Base-by-base conservation (phyloP, 2,888 invertebrate genomes). In the Mythimna ferrago region DNA sequence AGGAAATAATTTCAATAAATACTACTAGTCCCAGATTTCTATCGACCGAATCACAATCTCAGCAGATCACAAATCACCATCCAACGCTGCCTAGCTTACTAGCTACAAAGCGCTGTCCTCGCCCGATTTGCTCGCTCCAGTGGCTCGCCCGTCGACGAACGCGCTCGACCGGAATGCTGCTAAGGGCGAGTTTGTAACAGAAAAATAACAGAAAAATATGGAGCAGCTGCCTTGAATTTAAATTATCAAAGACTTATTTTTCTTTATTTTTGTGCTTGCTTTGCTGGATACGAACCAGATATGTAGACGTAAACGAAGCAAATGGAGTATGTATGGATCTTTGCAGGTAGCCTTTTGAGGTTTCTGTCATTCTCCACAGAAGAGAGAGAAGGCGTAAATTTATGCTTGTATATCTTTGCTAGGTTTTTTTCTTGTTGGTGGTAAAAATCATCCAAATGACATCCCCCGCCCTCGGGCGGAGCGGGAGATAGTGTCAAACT, bases 61-160 rank as follows among this genome's bases (percentile, higher is more conserved):
- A 63, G 51, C 44, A 41, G 16, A 64, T 81, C 64, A 69, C 62
- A 78, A 78, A 82, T 80, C 66, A 82, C 57, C 35, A 68, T 57
- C 14, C 6, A 26, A 60, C 14, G 72, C 56, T 73, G 78, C 68
- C 81, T 75, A 53, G 60, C 76, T 76, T 67, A 64, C 65, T 67
- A 51, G 57, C 70, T 60, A 77, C 66, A 38, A 78, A 80, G 66
- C 66, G 21, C 56, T 82, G 73, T 69, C 73, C 78, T 75, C 80
- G 58, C 58, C 68, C 66, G 83, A 82, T 78, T 80, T 78, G 41
- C 63, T 66, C 58, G 83, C 80, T 69, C 58, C 79, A 82, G 32
- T 58, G 56, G 38, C 21, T 78, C 41, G 35, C 61, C 10, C 19
- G 78, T 81, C 66, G 77, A 65, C 64, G 38, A n/a, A 53, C 64